These are phyloP conservation scores for Papilio helenus DNA, from an alignment of 1,140 invertebrate genomes.

Conservation along the genomic window DNA sequence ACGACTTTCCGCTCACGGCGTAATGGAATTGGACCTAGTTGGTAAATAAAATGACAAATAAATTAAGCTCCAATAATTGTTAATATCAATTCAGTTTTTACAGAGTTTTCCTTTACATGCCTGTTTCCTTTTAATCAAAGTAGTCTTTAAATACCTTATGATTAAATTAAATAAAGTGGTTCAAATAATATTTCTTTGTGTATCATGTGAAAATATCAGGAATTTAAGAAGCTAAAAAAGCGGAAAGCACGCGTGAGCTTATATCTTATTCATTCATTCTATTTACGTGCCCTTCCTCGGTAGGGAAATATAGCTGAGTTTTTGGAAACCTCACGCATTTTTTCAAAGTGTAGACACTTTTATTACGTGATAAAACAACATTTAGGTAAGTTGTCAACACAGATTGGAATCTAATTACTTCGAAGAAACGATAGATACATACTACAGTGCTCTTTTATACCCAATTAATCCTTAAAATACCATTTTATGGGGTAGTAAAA, in stretches of 20 bases:
- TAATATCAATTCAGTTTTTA: too few relatives aligned
- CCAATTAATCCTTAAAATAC: background rate
- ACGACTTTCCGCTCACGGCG: too few relatives aligned
- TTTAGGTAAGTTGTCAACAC: background rate
- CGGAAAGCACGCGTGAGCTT: background rate
- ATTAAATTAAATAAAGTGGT: background rate
- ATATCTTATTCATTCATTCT: conserved; percentile 10
- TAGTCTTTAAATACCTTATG: background rate
- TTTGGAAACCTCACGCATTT: background rate
- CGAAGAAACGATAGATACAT: background rate
- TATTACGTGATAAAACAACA: background rate
- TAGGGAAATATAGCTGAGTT: background rate
- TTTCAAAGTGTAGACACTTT: background rate
- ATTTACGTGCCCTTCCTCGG: conserved; percentile 6
- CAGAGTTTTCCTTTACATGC: too few relatives aligned
- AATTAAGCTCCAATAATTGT: too few relatives aligned
- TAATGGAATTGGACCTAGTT: too few relatives aligned
- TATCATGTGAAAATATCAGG: background rate
- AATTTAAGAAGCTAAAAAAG: background rate
- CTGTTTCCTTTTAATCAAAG: background rate
- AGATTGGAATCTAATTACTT: background rate
- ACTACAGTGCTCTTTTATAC: background rate
- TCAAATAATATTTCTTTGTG: background rate
- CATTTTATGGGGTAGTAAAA: too few relatives aligned
- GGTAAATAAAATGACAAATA: too few relatives aligned